Base-by-base conservation (phyloP, 2,888 invertebrate species). In the Argyresthia goedartella region DNA sequence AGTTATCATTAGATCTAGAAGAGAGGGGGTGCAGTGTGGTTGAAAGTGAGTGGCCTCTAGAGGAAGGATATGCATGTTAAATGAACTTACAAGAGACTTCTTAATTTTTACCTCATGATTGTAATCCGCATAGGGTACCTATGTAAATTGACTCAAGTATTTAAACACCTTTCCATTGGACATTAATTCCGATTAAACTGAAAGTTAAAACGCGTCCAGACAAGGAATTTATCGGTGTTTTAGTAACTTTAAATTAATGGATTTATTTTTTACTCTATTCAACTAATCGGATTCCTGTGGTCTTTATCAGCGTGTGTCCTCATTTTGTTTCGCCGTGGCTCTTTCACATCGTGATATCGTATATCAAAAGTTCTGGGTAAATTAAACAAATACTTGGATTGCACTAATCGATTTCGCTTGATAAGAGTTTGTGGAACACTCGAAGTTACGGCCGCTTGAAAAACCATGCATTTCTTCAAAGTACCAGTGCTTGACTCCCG, bases 151-250 rank as follows among this genome's bases (percentile, higher is more conserved):
- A 25, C 25, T 25, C 25, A 25, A 25, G 25, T 25, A 25, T 25
- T 25, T 48, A 35, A 36, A 34, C 34, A 14, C 8, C 36, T n/a
- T 11, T 36, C 15, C 11, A 49, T 36, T 49, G 15, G 49, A 39
- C 39, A 39, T 11, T 39, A 25, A 39, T 49, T 49, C 49, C 36
- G 49, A 49, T 49, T 49, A 49, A 36, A 49, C 13, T 49, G 25
- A 34, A n/a, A 34, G 8, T 16, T 33, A 13, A 47, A 13, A 36
- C 16, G 15, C 39, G 36, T 39, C 15, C 49, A 49, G 49, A 49
- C 49, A 49, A n/a, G 49, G 49, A 49, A 49, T 49, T 13, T 36
- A 39, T 48, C 34, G 35, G 34, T 35, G 15, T 25, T 25, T 4
- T 42, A 4, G 42, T 42, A 50, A 50, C 41, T 10, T 9, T 13